These are phyloP conservation scores for Cyanoramphus novaezelandiae DNA, from an alignment of 2,113 vertebrate species.

Conservation along the genomic window DNA sequence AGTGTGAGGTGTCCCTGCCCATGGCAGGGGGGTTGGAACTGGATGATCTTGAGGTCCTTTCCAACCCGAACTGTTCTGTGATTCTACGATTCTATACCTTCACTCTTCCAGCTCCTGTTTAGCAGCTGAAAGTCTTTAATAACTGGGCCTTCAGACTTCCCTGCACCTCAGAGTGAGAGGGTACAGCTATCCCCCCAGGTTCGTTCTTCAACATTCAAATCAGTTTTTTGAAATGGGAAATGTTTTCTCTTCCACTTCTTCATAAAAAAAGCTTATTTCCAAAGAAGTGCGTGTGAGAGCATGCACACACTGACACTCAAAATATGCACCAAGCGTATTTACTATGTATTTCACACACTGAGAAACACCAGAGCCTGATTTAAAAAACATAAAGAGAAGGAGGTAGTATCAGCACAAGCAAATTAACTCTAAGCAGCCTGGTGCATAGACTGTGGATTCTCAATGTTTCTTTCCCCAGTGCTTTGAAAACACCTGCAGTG, in stretches of 20 bases:
- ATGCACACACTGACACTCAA: background rate
- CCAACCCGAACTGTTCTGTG: no score
- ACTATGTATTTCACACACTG: background rate
- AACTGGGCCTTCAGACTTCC: background rate
- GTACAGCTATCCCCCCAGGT: background rate
- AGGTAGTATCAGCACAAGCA: background rate
- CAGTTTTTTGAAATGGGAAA: background rate
- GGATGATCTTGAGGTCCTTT: no score
- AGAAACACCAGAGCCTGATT: constrained; percentile 49
- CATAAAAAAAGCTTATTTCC: background rate
- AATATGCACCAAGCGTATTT: background rate
- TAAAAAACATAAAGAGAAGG: background rate
- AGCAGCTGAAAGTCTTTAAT: background rate
- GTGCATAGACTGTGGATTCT: no score
- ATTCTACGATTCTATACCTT: background rate
- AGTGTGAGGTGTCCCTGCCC: no score
- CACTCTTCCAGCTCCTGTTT: background rate
- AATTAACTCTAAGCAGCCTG: background rate
- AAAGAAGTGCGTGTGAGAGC: fast-evolving
- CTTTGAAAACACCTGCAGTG: background rate
- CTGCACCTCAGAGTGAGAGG: background rate
- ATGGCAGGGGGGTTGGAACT: no score
- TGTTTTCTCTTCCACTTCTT: background rate
- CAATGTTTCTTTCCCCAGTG: no score
- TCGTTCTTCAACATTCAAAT: background rate